Conservation (phyloP, 1,140 invertebrate genomes). For the Manduca sexta region DNA sequence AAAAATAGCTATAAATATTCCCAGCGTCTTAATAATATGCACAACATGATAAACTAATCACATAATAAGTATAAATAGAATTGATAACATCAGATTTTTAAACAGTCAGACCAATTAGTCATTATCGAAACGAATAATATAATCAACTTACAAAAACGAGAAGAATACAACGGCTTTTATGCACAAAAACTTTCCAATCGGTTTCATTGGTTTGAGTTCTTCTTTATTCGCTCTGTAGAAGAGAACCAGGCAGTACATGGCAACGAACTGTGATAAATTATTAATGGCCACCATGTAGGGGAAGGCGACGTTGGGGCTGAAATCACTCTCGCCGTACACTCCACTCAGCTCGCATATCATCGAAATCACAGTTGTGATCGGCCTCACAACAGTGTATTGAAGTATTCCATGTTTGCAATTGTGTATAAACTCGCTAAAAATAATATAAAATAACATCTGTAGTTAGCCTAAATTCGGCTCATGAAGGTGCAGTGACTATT, state of each 20-base stretch:
- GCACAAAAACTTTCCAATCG: constrained; percentile 96
- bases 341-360: constrained; percentile 90
- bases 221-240: constrained; percentile 93
- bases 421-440: constrained; percentile 87
- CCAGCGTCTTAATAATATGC: too few species aligned
- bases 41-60: too few species aligned
- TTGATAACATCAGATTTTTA: too few species aligned
- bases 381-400: constrained; percentile 93
- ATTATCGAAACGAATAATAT: too few species aligned
- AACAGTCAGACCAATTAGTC: too few species aligned
- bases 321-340: constrained; percentile 94
- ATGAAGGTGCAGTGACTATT: too few species aligned
- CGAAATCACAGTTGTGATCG: constrained; percentile 90
- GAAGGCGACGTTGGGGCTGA: constrained; percentile 87
- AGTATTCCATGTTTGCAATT: constrained; percentile 97
- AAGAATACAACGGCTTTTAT: constrained; percentile 99
- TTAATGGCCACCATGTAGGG: constrained; percentile 94
- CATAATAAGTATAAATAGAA: too few species aligned
- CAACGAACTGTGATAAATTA: constrained; percentile 95
- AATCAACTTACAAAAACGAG: constrained; percentile 94
- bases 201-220: constrained; percentile 92
- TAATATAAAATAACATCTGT: constrained; percentile 12
- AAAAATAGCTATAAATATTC: too few species aligned
- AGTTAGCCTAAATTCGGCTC: neutral
- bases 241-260: constrained; percentile 96